Base-by-base conservation (phyloP, 2,113 vertebrate genomes). In the Ameiurus melas region DNA sequence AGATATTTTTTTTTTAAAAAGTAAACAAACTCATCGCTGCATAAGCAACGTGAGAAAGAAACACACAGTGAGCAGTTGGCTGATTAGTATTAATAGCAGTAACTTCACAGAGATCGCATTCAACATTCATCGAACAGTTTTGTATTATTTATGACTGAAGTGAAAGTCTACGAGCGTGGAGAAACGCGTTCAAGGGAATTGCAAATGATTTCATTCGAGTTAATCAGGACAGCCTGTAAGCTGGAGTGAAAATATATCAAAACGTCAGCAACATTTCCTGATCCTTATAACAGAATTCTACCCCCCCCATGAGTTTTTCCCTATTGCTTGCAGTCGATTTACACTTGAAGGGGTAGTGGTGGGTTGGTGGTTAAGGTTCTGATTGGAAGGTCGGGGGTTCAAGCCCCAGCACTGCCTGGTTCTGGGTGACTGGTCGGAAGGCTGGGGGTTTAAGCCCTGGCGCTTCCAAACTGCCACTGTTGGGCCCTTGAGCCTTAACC, bases 51-150 rank as follows among this genome's bases (percentile, higher is more conserved):
- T 94, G 93, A 84, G 64, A 94, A 94, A 84, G 43, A 94, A 94
- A 92, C 90, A 89, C 92, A 93, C 83, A 30, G 91, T 89, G 91
- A 88, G 90, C 91, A 89, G 78, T 90, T 39, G 91, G 93, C 94
- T 95, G 89, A 95, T 96, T 94, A 95, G 94, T 95, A 96, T 96
- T 96, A 95, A 95, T 95, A 93, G 89, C 92, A 89, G 92, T 27
- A 88, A 94, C 94, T 95, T 96, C 95, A 95, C 93, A 95, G 92
- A 93, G 92, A 92, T 93, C 71, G 88, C 92, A 95, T 95, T 94
- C 92, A 87, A 92, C 91, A 13, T 80, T 60, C 93, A 94, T 93
- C 91, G 94, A 94, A 95, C 92, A 90, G 92, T 93, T 94, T 90
- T 95, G 91, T 93, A 95, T 95, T 93, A 96, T 95, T 95, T 93